A percentile compares a stretch with the other conserved stretches of the same genome.
These are phyloP conservation scores for Megalurothrips usitatus DNA, from an alignment of 2,888 invertebrate species.

Conservation along the genomic window DNA sequence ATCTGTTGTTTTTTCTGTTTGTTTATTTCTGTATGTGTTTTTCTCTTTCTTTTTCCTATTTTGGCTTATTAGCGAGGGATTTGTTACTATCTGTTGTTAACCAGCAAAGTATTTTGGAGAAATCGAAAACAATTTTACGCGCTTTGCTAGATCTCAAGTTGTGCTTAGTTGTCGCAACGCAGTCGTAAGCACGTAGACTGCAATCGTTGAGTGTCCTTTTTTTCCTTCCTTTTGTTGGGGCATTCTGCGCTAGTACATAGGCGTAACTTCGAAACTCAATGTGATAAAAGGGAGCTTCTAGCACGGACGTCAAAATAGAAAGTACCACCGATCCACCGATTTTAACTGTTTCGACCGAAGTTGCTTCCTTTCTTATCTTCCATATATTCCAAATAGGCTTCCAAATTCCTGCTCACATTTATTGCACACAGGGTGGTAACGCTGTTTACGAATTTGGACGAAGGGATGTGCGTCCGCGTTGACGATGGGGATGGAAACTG, in stretches of 20 bases:
- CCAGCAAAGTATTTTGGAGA: neutral
- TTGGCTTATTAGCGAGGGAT: neutral
- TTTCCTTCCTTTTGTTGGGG: neutral
- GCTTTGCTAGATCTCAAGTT: conserved; percentile 19
- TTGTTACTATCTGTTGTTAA: neutral
- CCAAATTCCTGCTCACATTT: neutral
- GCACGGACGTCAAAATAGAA: too few species aligned
- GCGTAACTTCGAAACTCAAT: too few species aligned
- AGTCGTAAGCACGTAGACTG: neutral
- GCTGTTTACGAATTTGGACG: neutral
- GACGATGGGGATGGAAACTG: neutral
- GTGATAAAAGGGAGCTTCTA: too few species aligned
- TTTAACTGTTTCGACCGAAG: neutral
- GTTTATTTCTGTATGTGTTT: too few species aligned
- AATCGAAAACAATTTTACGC: neutral
- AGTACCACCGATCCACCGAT: too few species aligned
- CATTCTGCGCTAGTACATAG: neutral
- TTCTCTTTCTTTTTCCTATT: neutral
- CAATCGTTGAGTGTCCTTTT: neutral
- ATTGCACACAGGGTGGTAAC: neutral
- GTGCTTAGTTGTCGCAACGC: conserved; percentile 14
- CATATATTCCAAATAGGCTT: neutral
- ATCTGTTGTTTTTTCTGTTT: neutral
- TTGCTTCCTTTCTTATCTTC: neutral
- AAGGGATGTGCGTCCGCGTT: neutral